Evolutionary conservation across 2,888 invertebrate species (phyloP), one percentile per base, ranked within the genome.

Genomic region (Plebejus anna): DNA sequence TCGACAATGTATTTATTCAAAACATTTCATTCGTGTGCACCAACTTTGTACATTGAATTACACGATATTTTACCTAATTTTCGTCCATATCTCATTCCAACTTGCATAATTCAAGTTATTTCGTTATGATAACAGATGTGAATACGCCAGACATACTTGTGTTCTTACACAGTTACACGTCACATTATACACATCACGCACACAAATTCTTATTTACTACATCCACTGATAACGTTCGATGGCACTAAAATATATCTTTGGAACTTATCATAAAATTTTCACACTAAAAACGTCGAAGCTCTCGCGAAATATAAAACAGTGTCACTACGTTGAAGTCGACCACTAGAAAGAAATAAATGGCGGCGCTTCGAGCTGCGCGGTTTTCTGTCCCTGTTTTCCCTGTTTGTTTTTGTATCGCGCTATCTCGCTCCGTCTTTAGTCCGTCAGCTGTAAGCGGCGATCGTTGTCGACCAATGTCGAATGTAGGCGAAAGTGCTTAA

Each of bases 61-160:
- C 73, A 47, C 55, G 72, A 42, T 81, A 81, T 89, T 92, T 92
- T 92, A 92, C 92, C 92, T 91, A 91, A 90, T 86, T 89, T 85
- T 87, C 87, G 87, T 88, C 87, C 90, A 90, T 89, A 92, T 92
- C 89, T 88, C 89, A 86, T 86, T 88, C 88, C 89, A 89, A 89
- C 92, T 92, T 91, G 93, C 92, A 91, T 92, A 92, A 91, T 94
- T 89, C 91, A 89, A 87, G 87, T 88, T 91, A 90, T 91, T 91
- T 89, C 87, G 88, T 90, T 87, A 90, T 91, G 91, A 92, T 90
- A 90, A 91, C 90, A 88, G 90, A 90, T 88, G 89, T 88, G 84
- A 87, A 83, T 82, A 84, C 85, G 86, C 87, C 88, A 88, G 86
- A 88, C 92, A 93, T 92, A 82, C 84, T 89, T 86, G 84, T 83